Evolutionary conservation across 1,140 invertebrate genomes (phyloP), one percentile per base, ranked within the genome.

Genomic region (Amyelois transitella): DNA sequence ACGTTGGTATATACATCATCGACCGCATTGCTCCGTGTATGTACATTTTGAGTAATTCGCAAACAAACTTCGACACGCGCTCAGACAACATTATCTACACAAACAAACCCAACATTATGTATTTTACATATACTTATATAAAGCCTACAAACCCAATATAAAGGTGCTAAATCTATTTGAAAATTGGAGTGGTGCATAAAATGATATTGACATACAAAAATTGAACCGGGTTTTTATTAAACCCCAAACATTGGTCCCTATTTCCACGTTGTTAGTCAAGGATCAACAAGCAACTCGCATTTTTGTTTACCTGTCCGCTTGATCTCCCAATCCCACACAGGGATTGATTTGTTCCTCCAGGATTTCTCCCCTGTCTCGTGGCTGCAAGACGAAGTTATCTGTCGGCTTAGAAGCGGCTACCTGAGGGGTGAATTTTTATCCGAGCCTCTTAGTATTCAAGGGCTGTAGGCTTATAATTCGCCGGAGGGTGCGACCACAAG

Each of bases 371-470:
- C 55, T 62, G 64, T 62, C 66, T 63, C 59, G 55, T 57, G 60
- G 55, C 71, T 63, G 63, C 55, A 59, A 60, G 57, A 66, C 64
- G 55, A 69, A 70, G 51, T 72, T 75, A 75, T 75, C 69, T 72
- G 70, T 71, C 75, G 67, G 68, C 76, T 76, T 76, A 76, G 66
- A 59, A 55, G 55, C 56, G 66, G 69, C 70, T 77, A 79, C 73
- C 79, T 79, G 72, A 76, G 70, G 68, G 69, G 64, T 70, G 72
- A 71, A 77, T 75, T 76, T 77, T 81, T 73, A 77, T 72, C 63
- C 67, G 38, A 48, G 57, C 66, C 56, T 62, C 64, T 82, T 77
- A 78, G 75, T 82, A 82, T 82, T 80, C 79, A 74, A 60, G 57
- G 51, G 61, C 50, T 65, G 75, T 68, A 64, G 66, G 62, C 65